A percentile compares a stretch with the other conserved stretches of the same genome.
These are phyloP conservation scores for Sinodicranocentrus sp. DNA, from an alignment of 2,888 invertebrate genomes.

Conservation along the genomic window DNA sequence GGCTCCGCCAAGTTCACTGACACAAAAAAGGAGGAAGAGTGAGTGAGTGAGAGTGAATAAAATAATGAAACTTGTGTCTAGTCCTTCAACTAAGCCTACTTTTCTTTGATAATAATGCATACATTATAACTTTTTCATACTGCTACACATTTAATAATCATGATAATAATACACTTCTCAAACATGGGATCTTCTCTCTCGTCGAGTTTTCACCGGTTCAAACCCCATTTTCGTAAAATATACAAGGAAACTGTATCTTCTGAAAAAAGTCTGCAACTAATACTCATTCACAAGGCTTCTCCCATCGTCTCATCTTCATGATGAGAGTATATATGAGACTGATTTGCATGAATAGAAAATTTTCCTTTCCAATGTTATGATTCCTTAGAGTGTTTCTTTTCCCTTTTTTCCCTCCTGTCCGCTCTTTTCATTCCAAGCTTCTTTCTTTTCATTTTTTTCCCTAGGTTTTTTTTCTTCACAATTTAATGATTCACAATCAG, in stretches of 20 bases:
- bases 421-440: conserved; percentile 3
- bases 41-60: conserved; percentile 31
- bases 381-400: conserved; percentile 50
- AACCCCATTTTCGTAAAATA: too few species aligned
- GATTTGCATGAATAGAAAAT: conserved; percentile 68
- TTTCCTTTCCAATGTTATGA: conserved; percentile 65
- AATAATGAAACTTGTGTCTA: conserved; percentile 53
- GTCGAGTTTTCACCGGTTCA: background rate
- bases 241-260: too few species aligned
- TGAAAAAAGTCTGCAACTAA: too few species aligned
- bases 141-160: conserved; percentile 65
- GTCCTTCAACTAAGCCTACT: conserved; percentile 35
- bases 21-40: conserved; percentile 42
- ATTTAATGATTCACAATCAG: conserved; percentile 68
- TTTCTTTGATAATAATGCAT: conserved; percentile 60
- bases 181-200: conserved; percentile 17
- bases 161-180: conserved; percentile 52
- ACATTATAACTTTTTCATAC: conserved; percentile 64
- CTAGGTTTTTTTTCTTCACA: conserved; percentile 42
- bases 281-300: conserved; percentile 35
- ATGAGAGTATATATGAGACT: conserved; percentile 57
- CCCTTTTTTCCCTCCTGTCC: conserved; percentile 2
- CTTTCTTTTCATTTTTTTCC: background rate
- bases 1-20: conserved; percentile 48
- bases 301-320: conserved; percentile 37